A percentile compares a stretch with the other conserved stretches of the same genome.
Conservation (phyloP, 2,797 vertebrate genomes). For the Calcarius lapponicus region DNA sequence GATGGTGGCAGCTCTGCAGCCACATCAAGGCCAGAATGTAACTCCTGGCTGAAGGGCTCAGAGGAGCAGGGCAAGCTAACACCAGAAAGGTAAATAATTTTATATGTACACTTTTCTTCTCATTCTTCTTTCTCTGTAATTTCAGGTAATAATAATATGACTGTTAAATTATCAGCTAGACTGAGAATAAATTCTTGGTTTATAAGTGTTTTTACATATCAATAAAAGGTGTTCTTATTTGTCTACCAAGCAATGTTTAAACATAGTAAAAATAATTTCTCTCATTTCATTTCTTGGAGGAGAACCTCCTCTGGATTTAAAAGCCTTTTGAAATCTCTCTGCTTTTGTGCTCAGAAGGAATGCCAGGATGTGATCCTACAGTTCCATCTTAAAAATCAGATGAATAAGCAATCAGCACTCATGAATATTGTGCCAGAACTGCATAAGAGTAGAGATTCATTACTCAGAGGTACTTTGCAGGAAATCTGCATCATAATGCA, state of each 20-base stretch:
- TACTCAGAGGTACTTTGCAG: constrained; percentile 23
- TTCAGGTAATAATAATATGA: not conserved
- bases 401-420: constrained; percentile 63
- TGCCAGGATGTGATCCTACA: not conserved
- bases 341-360: not conserved
- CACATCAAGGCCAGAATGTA: not conserved
- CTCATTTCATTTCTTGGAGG: not conserved
- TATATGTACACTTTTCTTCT: not conserved
- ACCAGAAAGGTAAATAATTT: not conserved
- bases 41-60: not conserved
- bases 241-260: not conserved
- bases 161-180: not conserved
- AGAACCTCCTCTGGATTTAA: not conserved
- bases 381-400: not conserved
- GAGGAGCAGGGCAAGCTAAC: not conserved
- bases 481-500: constrained; percentile 55
- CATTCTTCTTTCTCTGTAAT: fast-evolving
- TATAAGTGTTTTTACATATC: not conserved
- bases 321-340: not conserved
- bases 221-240: not conserved
- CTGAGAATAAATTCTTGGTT: not conserved
- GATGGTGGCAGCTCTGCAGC: not conserved
- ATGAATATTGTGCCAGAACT: not conserved
- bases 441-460: constrained; percentile 23
- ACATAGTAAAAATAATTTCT: not conserved